Evolutionary conservation across 2,888 invertebrate genomes (phyloP).

Genomic region (Agonopterix heracliana): DNA sequence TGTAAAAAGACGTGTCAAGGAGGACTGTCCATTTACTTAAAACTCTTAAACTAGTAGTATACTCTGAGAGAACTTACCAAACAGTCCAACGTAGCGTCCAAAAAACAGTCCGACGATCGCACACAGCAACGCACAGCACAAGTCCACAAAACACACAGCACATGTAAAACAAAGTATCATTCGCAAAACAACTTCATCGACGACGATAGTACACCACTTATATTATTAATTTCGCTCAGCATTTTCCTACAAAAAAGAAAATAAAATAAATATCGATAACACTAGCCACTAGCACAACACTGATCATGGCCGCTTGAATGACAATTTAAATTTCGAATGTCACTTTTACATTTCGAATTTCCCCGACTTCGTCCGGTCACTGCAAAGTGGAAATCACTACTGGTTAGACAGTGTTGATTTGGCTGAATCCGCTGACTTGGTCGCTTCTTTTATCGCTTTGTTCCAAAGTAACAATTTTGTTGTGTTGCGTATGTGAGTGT

Average conservation of each 20-base stretch:
- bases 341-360: slow-evolving; percentile 66
- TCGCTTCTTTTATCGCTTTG: slow-evolving; percentile 45
- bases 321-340: slow-evolving; percentile 30
- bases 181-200: slow-evolving; percentile 74
- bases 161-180: slow-evolving; percentile 70
- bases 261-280: slow-evolving; percentile 50
- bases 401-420: slow-evolving; percentile 51
- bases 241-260: slow-evolving; percentile 74
- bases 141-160: slow-evolving; percentile 67
- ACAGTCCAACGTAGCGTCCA: slow-evolving; percentile 27
- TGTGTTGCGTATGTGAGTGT: slow-evolving; percentile 27
- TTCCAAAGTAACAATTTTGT: slow-evolving; percentile 42
- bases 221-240: slow-evolving; percentile 74
- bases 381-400: slow-evolving; percentile 73
- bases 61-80: slow-evolving; percentile 32
- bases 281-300: slow-evolving; percentile 53
- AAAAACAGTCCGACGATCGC: slow-evolving; percentile 38
- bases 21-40: too few relatives aligned
- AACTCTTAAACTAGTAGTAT: too few relatives aligned
- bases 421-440: slow-evolving; percentile 40
- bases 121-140: slow-evolving; percentile 59
- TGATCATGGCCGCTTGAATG: slow-evolving; percentile 29
- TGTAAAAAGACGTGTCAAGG: too few relatives aligned
- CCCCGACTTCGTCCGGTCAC: slow-evolving; percentile 72
- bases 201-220: slow-evolving; percentile 72